Percentiles rank a stretch among this genome's conserved stretches.
These are phyloP conservation scores for Coenonympha glycerion DNA, from an alignment of 2,888 invertebrate species.

Conservation along the genomic window DNA sequence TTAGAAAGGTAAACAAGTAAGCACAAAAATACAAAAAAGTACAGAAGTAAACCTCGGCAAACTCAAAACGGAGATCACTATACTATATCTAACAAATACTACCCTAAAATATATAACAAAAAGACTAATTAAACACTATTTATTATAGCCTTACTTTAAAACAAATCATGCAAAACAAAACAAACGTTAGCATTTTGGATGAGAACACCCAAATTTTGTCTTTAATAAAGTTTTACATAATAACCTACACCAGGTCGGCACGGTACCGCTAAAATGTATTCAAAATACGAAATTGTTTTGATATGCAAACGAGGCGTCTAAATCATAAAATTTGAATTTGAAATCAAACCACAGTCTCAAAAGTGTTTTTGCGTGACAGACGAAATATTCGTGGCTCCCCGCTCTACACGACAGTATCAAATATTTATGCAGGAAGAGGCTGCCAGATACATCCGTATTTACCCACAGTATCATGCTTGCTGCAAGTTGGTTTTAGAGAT, in stretches of 20 bases:
- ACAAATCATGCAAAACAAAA: too few species aligned
- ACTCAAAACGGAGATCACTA: too few species aligned
- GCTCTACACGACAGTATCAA: not conserved
- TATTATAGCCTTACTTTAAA: too few species aligned
- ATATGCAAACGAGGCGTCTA: slow-evolving; percentile 30
- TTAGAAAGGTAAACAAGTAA: too few species aligned
- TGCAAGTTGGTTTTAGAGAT: not conserved
- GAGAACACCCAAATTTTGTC: not conserved
- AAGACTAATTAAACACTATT: too few species aligned
- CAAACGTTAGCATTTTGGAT: not conserved
- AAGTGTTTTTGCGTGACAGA: not conserved
- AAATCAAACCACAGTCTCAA: slow-evolving; percentile 7
- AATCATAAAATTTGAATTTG: slow-evolving; percentile 10
- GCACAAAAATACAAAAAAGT: too few species aligned
- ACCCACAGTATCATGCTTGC: not conserved
- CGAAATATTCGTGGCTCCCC: not conserved
- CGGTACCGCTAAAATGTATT: slow-evolving; percentile 19
- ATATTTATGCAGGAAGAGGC: not conserved
- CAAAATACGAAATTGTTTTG: slow-evolving; percentile 45
- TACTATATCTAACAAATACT: too few species aligned
- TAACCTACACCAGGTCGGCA: not conserved
- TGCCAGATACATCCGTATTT: not conserved
- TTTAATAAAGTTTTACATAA: slow-evolving; percentile 1
- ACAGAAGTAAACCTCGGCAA: too few species aligned
- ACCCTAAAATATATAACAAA: too few species aligned